These are phyloP conservation scores for Pterocles burchelli DNA, from an alignment of 2,113 vertebrate genomes.

Conservation along the genomic window DNA sequence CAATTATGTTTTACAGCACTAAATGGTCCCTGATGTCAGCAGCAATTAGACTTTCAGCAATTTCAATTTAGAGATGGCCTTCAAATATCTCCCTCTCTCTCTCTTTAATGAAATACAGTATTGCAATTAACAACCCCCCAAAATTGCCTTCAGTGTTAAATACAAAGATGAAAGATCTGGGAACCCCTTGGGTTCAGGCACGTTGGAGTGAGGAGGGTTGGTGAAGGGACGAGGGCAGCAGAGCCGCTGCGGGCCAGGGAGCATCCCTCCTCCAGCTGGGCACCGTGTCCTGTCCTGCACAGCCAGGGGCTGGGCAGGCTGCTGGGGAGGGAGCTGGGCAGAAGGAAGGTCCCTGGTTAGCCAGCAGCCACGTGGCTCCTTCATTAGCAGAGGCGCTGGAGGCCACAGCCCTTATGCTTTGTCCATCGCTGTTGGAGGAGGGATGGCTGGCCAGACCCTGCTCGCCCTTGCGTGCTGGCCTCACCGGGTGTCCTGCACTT, in stretches of 20 bases:
- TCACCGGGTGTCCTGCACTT: accelerated
- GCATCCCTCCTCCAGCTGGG: not conserved
- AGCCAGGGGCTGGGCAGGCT: not conserved
- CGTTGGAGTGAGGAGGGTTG: accelerated
- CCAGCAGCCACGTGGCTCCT: not conserved
- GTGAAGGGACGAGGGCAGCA: not conserved
- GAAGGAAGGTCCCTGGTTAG: not conserved
- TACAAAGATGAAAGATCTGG: conserved; percentile 21
- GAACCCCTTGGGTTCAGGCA: not conserved
- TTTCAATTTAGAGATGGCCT: conserved; percentile 68
- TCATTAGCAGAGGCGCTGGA: not conserved
- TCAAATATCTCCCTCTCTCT: conserved; percentile 36
- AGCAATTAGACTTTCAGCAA: conserved; percentile 64
- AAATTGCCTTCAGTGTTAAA: conserved; percentile 7
- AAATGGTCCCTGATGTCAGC: conserved; percentile 68
- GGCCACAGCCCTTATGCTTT: not conserved
- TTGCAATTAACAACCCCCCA: conserved; percentile 46
- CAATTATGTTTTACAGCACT: conserved; percentile 66
- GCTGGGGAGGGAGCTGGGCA: not conserved
- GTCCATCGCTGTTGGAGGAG: not conserved
- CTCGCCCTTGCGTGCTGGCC: accelerated
- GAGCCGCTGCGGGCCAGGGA: accelerated
- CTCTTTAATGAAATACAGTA: conserved; percentile 42
- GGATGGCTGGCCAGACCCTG: not conserved
- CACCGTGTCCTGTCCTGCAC: not conserved